These are phyloP conservation scores for Rhamnusium bicolor DNA, from an alignment of 2,888 invertebrate genomes.

Conservation along the genomic window DNA sequence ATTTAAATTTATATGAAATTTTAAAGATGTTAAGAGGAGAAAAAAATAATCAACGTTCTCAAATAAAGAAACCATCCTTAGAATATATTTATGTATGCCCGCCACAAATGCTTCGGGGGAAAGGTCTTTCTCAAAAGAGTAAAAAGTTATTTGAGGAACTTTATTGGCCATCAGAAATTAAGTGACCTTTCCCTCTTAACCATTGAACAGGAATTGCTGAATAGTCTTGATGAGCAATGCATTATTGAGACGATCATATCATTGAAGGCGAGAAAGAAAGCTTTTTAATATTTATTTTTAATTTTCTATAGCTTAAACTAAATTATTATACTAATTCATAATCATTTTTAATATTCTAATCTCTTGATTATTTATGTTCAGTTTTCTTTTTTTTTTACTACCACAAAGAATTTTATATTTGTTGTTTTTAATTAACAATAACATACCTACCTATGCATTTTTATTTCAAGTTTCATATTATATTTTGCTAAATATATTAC, in stretches of 20 bases:
- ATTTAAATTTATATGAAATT: not conserved
- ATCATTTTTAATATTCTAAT: too few species aligned
- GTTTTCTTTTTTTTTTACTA: too few species aligned
- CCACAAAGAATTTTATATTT: too few species aligned
- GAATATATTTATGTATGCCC: not conserved
- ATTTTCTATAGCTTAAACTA: too few species aligned
- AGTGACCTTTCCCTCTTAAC: not conserved
- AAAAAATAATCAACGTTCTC: not conserved
- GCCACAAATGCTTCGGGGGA: not conserved
- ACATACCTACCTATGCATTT: too few species aligned
- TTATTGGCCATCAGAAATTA: not conserved
- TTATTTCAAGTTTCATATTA: too few species aligned
- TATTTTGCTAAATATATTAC: too few species aligned
- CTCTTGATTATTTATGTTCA: too few species aligned
- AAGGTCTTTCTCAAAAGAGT: not conserved
- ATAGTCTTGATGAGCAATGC: conserved; percentile 2
- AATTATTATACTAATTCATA: too few species aligned
- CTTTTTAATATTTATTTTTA: too few species aligned
- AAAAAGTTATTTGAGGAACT: not conserved
- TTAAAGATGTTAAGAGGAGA: not conserved
- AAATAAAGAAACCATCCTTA: conserved; percentile 1
- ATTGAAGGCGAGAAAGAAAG: too few species aligned
- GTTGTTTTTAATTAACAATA: too few species aligned
- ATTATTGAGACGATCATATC: not conserved
- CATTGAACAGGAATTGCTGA: not conserved